Evolutionary conservation across 2,797 vertebrate genomes (phyloP), one percentile per base, ranked within the genome.

Genomic region (Artibeus jamaicensis): DNA sequence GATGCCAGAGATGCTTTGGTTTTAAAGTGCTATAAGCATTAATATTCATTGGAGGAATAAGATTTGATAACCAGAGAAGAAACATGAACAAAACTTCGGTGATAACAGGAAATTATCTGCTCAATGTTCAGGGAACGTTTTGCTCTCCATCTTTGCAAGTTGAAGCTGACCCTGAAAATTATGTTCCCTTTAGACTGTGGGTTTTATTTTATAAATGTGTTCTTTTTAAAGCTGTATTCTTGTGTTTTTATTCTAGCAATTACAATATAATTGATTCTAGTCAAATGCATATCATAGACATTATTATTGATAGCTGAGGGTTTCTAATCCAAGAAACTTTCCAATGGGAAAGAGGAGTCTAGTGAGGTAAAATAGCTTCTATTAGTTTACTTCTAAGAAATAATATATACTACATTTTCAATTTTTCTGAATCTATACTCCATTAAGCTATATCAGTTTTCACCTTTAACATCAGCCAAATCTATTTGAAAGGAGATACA

Each of bases 391-490:
- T 94, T 97, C 67, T 76, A 95, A 92, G 59, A 96, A 97, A 93
- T 67, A 77, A 90, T 94, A 96, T 24, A 62, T 4, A 57, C 90
- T 94, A 65, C 67, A 91, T 92, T 97, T 96, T 93, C 96, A 97
- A 82, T 97, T 95, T 95, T 96, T 96, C 91, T 94, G 76, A 96
- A 94, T 97, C 93, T 55, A 96, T 93, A 95, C 94, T 95, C 92
- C 95, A 97, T 86, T 97, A 96, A 88, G 62, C 92, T 92, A 86
- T 87, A 96, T 93, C 95, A 93, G 68, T 91, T 97, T 97, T 97
- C 95, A 96, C 95, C 97, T 97, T 96, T 97, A 97, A 94, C 84
- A 97, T 94, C 93, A 92, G 76, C 88, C 92, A 98, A 95, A 97
- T 91, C 95, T 62, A 96, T 93, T 96, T 96, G 92, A 97, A 97